Evolutionary conservation across 2,797 vertebrate genomes (phyloP).

Genomic region (Amblyopsis hoosieri): DNA sequence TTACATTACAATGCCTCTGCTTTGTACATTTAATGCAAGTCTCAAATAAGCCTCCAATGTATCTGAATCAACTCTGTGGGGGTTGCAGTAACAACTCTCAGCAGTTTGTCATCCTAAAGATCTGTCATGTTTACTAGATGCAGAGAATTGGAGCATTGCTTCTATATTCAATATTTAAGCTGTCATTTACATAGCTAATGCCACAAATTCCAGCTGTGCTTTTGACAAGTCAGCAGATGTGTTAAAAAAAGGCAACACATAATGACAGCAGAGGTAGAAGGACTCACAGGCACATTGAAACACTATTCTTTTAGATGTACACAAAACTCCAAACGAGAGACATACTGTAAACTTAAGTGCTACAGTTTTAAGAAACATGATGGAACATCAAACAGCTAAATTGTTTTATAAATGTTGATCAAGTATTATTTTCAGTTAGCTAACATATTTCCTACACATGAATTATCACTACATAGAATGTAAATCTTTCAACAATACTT

Average conservation of each 20-base stretch:
- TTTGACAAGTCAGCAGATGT: conserved; percentile 30
- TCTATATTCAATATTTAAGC: conserved; percentile 61
- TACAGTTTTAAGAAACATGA: conserved; percentile 63
- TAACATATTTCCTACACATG: conserved; percentile 12
- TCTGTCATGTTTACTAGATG: conserved; percentile 41
- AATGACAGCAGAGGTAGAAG: conserved; percentile 65
- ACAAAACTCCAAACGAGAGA: conserved; percentile 67
- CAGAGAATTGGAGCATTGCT: conserved; percentile 36
- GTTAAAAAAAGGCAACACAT: conserved; percentile 52
- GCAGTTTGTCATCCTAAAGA: conserved; percentile 51
- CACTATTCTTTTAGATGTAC: conserved; percentile 72
- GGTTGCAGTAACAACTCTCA: conserved; percentile 41
- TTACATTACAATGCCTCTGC: conserved; percentile 58
- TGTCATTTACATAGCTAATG: conserved; percentile 43
- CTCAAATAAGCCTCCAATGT: conserved; percentile 57
- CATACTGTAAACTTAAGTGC: conserved; percentile 72
- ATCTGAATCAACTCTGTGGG: conserved; percentile 52
- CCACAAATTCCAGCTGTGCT: conserved; percentile 24
- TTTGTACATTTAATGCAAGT: conserved; percentile 52
- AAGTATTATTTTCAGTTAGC: conserved; percentile 29
- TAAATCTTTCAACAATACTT: conserved; percentile 13
- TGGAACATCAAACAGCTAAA: conserved; percentile 49
- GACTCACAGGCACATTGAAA: conserved; percentile 67
- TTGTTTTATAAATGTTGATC: conserved; percentile 36
- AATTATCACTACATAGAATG: conserved; percentile 18